Evolutionary conservation across 2,888 invertebrate genomes (phyloP).

Genomic region (Napeogenes inachia): DNA sequence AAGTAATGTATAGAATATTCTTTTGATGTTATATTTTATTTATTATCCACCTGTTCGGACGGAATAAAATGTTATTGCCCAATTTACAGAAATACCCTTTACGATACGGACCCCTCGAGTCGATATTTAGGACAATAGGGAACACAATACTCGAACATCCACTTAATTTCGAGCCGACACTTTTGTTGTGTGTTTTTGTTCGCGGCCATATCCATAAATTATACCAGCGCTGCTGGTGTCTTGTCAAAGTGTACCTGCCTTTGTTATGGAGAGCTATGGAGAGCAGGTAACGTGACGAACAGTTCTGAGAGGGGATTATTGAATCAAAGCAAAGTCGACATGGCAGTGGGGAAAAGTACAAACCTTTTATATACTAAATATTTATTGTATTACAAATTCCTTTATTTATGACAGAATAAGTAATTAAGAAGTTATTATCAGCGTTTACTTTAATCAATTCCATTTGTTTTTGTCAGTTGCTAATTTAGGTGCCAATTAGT

Average conservation of each 20-base stretch:
- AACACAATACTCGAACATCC: constrained; percentile 66
- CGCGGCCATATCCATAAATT: constrained; percentile 75
- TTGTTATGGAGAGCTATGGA: constrained; percentile 65
- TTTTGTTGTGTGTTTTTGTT: constrained; percentile 74
- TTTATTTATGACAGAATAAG: too few species aligned
- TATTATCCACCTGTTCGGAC: constrained; percentile 9
- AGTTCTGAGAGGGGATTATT: constrained; percentile 47
- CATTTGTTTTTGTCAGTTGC: constrained; percentile 31
- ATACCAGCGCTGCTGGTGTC: constrained; percentile 42
- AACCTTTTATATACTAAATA: not conserved
- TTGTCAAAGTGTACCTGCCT: constrained; percentile 61
- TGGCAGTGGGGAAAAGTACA: constrained; percentile 1
- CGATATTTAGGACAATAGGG: constrained; percentile 65
- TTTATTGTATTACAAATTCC: too few species aligned
- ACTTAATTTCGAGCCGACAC: constrained; percentile 76
- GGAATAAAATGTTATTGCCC: constrained; percentile 26
- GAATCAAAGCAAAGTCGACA: constrained; percentile 11
- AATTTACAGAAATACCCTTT: constrained; percentile 56
- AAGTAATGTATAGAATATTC: not conserved
- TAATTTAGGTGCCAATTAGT: constrained; percentile 68
- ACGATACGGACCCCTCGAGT: constrained; percentile 54
- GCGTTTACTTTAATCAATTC: too few species aligned
- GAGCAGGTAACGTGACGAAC: constrained; percentile 63
- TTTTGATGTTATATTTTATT: not conserved
- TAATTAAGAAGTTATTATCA: too few species aligned